Conservation (phyloP, 2,888 invertebrate genomes). For the Athrips mouffetella region DNA sequence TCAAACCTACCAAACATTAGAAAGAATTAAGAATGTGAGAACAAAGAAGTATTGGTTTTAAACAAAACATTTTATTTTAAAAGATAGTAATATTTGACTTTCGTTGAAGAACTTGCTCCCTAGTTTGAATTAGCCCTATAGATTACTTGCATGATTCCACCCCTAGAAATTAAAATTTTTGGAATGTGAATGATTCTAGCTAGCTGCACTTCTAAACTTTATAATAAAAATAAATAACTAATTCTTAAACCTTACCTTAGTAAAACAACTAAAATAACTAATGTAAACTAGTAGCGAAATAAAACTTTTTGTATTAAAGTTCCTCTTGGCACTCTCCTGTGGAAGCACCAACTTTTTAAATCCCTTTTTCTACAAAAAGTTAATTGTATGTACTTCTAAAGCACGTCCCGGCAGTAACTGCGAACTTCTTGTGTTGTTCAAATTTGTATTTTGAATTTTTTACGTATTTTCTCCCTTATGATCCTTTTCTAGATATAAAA, state of each 20-base stretch:
- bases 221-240: background rate
- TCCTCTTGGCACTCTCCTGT: background rate
- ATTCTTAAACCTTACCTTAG: background rate
- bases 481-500: too few species aligned
- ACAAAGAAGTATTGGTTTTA: too few species aligned
- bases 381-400: background rate
- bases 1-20: too few species aligned
- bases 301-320: slow-evolving; percentile 1
- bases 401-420: background rate
- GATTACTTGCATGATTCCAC: background rate
- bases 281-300: background rate
- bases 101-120: too few species aligned
- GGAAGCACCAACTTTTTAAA: background rate
- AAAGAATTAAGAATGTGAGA: too few species aligned
- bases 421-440: background rate
- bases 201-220: background rate
- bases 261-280: background rate
- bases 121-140: background rate
- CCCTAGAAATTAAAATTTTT: background rate
- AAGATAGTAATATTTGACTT: too few species aligned
- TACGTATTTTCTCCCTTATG: background rate
- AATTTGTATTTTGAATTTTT: background rate
- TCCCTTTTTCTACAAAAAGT: background rate
- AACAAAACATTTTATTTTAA: too few species aligned
- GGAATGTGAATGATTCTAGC: background rate